Evolutionary conservation across 2,888 invertebrate genomes (phyloP), one percentile per base, ranked within the genome.

Genomic region (Amblyjoppa proteus): DNA sequence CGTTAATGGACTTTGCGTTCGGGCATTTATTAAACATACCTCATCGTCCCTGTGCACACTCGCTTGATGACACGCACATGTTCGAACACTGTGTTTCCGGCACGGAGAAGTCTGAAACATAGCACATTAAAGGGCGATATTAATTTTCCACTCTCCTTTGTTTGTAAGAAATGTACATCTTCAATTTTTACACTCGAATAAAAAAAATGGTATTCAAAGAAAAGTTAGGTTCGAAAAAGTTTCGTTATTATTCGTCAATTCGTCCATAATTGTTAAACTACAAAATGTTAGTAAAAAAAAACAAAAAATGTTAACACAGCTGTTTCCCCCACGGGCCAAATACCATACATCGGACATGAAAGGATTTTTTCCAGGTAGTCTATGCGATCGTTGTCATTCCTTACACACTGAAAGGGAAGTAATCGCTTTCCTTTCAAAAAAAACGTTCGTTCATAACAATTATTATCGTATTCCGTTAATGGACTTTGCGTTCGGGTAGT

Each of bases 301-400:
- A 34, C 5, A 34, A 34, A 7, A 34, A 34, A 34, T 34, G 6
- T 1, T 6, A 34, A 34, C 34, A 34, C 34, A 34, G 7, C 7
- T 34, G 34, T 34, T 34, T 34, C 34, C 1, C 7, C 34, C 34
- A 34, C 34, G 34, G 6, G 34, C 0, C 34, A 34, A 34, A 6
- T 34, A 34, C 34, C 1, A 6, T 34, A 34, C 34, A 34, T 7
- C 7, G 34, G 34, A 1, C 7, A 34, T 34, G 7, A 34, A 34
- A 34, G 7, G 1, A 34, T 34, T 41, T 75, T 83, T 75, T 64
- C 51, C 71, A 71, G 11, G 9, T 56, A 25, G 9, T 56, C 56
- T 20, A 56, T 25, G 25, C 25, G 56, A 56, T 56, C 9, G 7
- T 20, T 56, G 20, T 56, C 20, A 53, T 25, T 56, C 25, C 25